These are phyloP conservation scores for Tetragnatha versicolor DNA, from an alignment of 1,140 invertebrate genomes.

Conservation along the genomic window DNA sequence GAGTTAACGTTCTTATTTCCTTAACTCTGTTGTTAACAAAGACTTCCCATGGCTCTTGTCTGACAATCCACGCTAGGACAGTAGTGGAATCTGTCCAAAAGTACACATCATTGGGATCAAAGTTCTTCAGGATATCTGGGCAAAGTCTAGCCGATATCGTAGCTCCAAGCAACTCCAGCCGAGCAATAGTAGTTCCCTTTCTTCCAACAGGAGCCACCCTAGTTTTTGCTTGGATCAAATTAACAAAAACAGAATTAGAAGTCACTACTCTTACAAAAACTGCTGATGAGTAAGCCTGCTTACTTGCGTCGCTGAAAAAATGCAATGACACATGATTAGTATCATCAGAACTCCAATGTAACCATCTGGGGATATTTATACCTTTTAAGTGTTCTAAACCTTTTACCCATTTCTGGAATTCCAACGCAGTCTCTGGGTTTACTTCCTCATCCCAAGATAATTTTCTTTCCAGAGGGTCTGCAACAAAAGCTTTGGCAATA, in stretches of 20 bases:
- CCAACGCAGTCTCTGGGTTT: not conserved
- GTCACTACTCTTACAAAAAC: constrained; percentile 2
- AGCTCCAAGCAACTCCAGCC: constrained; percentile 10
- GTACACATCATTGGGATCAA: not conserved
- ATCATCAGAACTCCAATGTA: not conserved
- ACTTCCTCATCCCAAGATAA: constrained; percentile 1
- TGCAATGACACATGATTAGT: not conserved
- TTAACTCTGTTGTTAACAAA: constrained; percentile 32
- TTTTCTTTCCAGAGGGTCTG: not conserved
- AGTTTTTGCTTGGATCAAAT: constrained; percentile 22
- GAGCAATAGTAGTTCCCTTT: constrained; percentile 13
- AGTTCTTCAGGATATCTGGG: not conserved
- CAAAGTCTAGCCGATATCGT: not conserved
- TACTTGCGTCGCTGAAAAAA: constrained; percentile 13
- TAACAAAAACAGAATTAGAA: not conserved
- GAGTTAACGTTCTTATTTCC: not conserved
- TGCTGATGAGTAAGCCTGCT: constrained; percentile 2
- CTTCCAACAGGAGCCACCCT: constrained; percentile 15
- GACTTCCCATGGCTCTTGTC: constrained; percentile 9
- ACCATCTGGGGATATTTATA: constrained; percentile 7
- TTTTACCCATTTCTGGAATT: constrained; percentile 1
- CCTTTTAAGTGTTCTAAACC: not conserved
- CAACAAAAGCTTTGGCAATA: not conserved
- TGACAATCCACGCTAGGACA: constrained; percentile 24
- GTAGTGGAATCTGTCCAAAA: constrained; percentile 36